Base-by-base conservation (phyloP, 2,888 invertebrate genomes). In the Thecophora atra region DNA sequence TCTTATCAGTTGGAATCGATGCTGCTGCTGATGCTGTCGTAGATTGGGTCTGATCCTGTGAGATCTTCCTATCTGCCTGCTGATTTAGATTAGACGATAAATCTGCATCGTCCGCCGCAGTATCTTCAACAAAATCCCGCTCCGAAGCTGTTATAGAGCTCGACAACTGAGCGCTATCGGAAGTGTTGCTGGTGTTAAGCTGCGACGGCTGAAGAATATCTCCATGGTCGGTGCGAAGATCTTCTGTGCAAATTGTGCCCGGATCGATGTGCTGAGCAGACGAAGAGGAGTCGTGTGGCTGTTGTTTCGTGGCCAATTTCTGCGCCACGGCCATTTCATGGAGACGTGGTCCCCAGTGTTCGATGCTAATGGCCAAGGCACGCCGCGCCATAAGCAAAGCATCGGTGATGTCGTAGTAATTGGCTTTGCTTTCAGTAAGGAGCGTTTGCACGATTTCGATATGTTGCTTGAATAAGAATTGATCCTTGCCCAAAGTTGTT, bases 371-470 rank as follows among this genome's bases (percentile, higher is more conserved):
- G 1, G 91, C 90, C 58, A 94, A 89, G 11, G 89, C 84, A 54
- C 90, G 88, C 80, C 93, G 93, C 21, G 93, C 85, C 79, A 89
- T 88, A 8, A 91, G 88, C 30, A 92, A 86, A 0, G 89, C 88
- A 81, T 93, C 92, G 70, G 89, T 89, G 19, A 91, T 87, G 74
- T 88, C 88, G 63, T 83, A 83, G 1, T 81, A 77, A 70, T 79
- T 84, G 0, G 82, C 82, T 58, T 78, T 78, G 11, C 76, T 77
- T 47, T 85, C 84, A 0, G 83, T 82, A 44, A 87, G 73, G 15
- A 87, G 75, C 0, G 83, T 86, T 81, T 96, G 95, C 71, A 95
- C 91, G 77, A 93, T 92, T 81, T 95, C 95, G 74, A 94, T 92
- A 84, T 92, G 93, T 73, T 91, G 91, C 77, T 94, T 93, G 82